Percentiles rank a stretch among this genome's conserved stretches.
These are phyloP conservation scores for Malacoraja senta DNA, from an alignment of 2,797 vertebrate genomes.

Conservation along the genomic window DNA sequence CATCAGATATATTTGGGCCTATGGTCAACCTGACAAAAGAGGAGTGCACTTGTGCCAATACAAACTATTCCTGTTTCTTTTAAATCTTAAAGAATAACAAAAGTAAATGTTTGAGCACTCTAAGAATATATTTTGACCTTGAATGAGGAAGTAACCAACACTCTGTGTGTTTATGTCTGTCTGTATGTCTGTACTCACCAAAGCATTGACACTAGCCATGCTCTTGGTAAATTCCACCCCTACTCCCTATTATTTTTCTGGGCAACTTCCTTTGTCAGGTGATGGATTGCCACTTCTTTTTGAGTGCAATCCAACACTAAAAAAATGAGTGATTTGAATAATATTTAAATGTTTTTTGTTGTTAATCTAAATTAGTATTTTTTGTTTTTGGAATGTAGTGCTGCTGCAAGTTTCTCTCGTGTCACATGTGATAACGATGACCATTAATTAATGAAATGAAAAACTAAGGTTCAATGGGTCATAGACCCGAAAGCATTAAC, in stretches of 20 bases:
- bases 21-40: background rate
- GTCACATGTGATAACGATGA: background rate
- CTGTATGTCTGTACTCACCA: no score
- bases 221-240: no score
- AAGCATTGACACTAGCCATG: no score
- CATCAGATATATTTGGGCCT: background rate
- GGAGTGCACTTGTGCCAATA: background rate
- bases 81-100: background rate
- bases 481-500: no score
- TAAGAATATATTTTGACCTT: background rate
- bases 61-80: background rate
- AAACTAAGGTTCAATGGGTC: no score
- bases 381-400: background rate
- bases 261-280: no score
- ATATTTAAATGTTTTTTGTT: background rate
- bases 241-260: no score
- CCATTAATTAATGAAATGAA: no score
- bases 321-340: background rate
- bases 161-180: no score
- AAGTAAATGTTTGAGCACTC: background rate
- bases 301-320: background rate
- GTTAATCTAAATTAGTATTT: background rate
- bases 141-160: background rate
- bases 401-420: background rate
- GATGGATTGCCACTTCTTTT: no score